Evolutionary conservation across 2,113 vertebrate genomes (phyloP).

Genomic region (Solenodon paradoxus): DNA sequence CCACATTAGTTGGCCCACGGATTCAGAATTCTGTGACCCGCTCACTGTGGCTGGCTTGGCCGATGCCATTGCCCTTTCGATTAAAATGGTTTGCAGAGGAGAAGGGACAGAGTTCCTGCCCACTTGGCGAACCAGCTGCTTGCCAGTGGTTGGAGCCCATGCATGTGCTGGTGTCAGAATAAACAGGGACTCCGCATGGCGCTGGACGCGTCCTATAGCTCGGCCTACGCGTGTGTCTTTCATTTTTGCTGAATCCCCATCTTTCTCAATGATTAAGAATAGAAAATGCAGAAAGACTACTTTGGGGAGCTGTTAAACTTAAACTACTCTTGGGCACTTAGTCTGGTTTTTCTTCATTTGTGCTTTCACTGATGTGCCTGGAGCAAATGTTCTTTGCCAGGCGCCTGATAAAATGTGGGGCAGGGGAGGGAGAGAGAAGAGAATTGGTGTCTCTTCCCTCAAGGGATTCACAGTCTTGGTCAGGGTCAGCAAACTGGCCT

Average conservation of each 20-base stretch:
- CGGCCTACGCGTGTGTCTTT: neutral
- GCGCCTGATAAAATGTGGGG: too few relatives aligned
- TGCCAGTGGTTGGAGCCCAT: accelerated
- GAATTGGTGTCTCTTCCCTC: neutral
- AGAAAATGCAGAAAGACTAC: neutral
- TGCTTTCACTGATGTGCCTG: accelerated
- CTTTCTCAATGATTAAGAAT: neutral
- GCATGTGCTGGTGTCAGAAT: neutral
- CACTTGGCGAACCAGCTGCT: neutral
- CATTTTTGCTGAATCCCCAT: neutral
- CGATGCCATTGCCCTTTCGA: neutral
- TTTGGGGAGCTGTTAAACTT: neutral
- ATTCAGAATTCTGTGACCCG: neutral
- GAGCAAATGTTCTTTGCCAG: too few relatives aligned
- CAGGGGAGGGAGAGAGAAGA: too few relatives aligned
- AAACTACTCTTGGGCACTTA: neutral
- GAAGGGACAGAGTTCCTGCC: neutral
- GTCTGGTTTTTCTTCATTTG: neutral
- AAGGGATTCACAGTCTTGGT: neutral
- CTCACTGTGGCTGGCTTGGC: too few relatives aligned
- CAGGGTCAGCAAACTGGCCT: neutral
- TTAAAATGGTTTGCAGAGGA: neutral
- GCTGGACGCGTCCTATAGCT: too few relatives aligned
- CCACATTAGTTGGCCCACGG: neutral
- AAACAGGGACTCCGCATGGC: too few relatives aligned